Percentiles rank a stretch among this genome's conserved stretches.
Evolutionary conservation across 1,140 invertebrate genomes (phyloP).

Genomic region (Manduca sexta): DNA sequence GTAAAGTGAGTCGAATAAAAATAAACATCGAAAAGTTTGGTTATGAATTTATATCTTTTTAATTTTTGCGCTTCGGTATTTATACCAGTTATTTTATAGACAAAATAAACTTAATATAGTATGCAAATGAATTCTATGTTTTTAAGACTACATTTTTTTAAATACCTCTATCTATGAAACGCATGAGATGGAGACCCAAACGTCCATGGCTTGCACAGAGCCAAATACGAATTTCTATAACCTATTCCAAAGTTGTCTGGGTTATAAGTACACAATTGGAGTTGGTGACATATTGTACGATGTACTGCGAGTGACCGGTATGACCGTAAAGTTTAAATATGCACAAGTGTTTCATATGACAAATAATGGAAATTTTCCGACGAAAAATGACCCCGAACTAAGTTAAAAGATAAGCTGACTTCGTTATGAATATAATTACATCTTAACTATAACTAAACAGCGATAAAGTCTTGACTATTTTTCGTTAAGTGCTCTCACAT

Average conservation of each 20-base stretch:
- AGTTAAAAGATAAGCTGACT: too few species aligned
- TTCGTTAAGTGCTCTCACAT: too few species aligned
- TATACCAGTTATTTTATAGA: background rate
- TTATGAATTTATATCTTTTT: too few species aligned
- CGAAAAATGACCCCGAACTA: constrained; percentile 27
- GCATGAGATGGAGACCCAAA: too few species aligned
- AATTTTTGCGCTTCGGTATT: too few species aligned
- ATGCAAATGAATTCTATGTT: background rate
- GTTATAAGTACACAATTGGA: constrained; percentile 29
- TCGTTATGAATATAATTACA: too few species aligned
- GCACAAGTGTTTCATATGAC: constrained; percentile 49
- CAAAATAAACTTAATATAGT: background rate
- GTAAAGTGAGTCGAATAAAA: background rate
- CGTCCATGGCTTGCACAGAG: too few species aligned
- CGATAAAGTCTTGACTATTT: too few species aligned
- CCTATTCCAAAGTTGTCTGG: constrained; percentile 24
- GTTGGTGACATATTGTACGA: constrained; percentile 16
- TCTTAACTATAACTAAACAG: too few species aligned
- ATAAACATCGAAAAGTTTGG: background rate
- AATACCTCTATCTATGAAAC: too few species aligned
- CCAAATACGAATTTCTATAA: too few species aligned
- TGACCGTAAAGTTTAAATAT: constrained; percentile 28
- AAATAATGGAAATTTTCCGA: constrained; percentile 10
- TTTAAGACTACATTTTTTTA: background rate
- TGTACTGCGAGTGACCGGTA: constrained; percentile 40